Evolutionary conservation across 2,113 vertebrate species (phyloP), one percentile per base, ranked within the genome.

Genomic region (Chitala chitala): DNA sequence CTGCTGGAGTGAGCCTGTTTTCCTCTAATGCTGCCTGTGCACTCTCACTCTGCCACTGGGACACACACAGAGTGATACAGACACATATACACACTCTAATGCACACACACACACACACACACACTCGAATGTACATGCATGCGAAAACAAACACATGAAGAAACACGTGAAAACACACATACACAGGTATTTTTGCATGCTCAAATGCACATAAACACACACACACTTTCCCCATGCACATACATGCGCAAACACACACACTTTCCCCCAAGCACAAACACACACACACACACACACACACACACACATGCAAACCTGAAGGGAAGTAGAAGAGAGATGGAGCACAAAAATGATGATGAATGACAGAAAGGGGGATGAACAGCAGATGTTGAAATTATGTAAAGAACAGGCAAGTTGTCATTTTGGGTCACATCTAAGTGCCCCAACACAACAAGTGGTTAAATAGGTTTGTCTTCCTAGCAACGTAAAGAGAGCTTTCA

Each of bases 281-380:
- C n/a, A n/a, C n/a, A n/a, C n/a, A n/a, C n/a, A n/a, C n/a, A n/a
- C n/a, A n/a, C n/a, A n/a, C n/a, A n/a, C n/a, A n/a, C n/a, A n/a
- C n/a, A n/a, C n/a, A n/a, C n/a, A n/a, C 83, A 69, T 82, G 82
- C 78, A 83, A 80, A 85, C 66, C 76, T 84, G 84, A 56, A 85
- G 87, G 83, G 84, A 85, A 10, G 50, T 69, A 50, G 5, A 3
- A 44, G 5, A 38, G 33, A 26, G 33, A 83, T 44, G 53, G 2
- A 29, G 17, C 2, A 7, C 17, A 29, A 40, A 40, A n/a, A 15
- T 48, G 81, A 78, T 75, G 76, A 77, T 50, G 77, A 84, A 77
- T 78, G 81, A 59, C 26, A 20, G 50, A 36, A 31, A 51, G 48
- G 36, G 29, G 68, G 26, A 46, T 2, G 50, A 22, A 22, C 50